Evolutionary conservation across 2,888 invertebrate genomes (phyloP).

Genomic region (Helobdella robusta): DNA sequence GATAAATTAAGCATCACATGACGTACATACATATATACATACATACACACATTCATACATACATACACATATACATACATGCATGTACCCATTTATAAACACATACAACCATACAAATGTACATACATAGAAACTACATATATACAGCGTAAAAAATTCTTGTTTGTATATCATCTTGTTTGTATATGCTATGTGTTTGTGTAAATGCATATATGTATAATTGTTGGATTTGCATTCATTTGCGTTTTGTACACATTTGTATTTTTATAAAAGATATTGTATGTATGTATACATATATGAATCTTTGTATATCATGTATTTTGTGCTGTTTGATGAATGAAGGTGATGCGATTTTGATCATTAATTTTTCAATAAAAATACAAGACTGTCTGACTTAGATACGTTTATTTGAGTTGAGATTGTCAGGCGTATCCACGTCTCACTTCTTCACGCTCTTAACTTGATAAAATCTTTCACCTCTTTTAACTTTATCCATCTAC

Average conservation of each 20-base stretch:
- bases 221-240: background rate
- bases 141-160: background rate
- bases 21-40: background rate
- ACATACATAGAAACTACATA: slow-evolving; percentile 9
- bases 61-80: background rate
- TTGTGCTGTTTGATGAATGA: too few relatives aligned
- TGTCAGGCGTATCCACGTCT: too few relatives aligned
- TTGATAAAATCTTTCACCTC: too few relatives aligned
- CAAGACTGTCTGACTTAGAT: too few relatives aligned
- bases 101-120: background rate
- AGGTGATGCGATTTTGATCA: too few relatives aligned
- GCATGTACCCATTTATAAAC: background rate
- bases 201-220: background rate
- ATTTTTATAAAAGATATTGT: background rate
- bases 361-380: too few relatives aligned
- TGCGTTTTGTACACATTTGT: background rate
- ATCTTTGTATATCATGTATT: background rate
- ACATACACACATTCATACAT: slow-evolving; percentile 1
- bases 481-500: too few relatives aligned
- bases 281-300: background rate
- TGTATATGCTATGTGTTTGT: background rate
- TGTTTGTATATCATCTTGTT: background rate
- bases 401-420: too few relatives aligned
- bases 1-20: background rate
- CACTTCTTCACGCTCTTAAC: too few relatives aligned